Conservation (phyloP, 1,140 invertebrate species). For the Drosophila pachea region DNA sequence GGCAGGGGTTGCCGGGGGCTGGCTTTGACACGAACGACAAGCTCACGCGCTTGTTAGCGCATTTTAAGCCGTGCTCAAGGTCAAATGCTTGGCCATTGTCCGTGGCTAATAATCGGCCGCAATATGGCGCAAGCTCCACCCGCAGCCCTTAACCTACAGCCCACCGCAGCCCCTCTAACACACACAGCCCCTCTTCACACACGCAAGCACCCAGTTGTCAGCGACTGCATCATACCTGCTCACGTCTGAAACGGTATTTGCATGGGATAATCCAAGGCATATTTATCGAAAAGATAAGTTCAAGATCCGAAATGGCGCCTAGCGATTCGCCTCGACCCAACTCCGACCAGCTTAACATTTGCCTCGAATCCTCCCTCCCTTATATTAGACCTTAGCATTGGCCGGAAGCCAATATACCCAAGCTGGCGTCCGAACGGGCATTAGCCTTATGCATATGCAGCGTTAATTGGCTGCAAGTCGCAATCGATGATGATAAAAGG, state of each 20-base stretch:
- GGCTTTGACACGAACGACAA: conserved; percentile 44
- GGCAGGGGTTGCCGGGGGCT: neutral
- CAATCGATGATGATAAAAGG: conserved; percentile 37
- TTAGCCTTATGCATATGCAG: conserved; percentile 21
- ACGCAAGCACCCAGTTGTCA: neutral
- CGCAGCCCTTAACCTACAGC: neutral
- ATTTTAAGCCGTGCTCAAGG: conserved; percentile 64
- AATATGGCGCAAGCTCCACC: conserved; percentile 17
- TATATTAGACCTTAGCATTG: no score
- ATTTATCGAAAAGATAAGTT: no score
- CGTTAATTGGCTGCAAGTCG: conserved; percentile 33
- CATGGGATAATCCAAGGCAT: no score
- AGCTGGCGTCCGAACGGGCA: no score
- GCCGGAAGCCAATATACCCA: no score
- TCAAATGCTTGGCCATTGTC: conserved; percentile 15
- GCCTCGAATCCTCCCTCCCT: no score
- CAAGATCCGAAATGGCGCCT: no score
- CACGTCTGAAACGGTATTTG: no score
- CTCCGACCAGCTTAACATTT: no score
- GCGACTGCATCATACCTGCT: no score
- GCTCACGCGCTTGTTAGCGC: conserved; percentile 58
- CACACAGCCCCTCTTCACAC: neutral
- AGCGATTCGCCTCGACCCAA: no score
- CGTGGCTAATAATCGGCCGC: conserved; percentile 45
- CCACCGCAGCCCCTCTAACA: no score